Evolutionary conservation across 2,113 vertebrate species (phyloP), one percentile per base, ranked within the genome.

Genomic region (Phrynocephalus versicolor): DNA sequence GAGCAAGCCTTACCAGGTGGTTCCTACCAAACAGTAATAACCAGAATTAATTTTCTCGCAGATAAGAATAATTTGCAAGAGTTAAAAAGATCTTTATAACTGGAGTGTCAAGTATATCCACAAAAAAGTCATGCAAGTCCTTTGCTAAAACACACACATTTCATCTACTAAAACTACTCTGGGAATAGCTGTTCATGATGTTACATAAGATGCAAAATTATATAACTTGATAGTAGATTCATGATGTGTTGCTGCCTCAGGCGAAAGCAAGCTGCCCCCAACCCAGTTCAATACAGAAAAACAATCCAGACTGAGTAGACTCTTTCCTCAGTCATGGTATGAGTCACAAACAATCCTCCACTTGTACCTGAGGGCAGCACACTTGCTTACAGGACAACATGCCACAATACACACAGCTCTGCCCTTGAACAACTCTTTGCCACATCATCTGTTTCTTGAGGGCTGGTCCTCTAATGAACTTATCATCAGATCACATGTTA

Each of bases 1-100:
- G 23, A 19, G 9, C 35, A 55, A 37, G 0, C 0, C n/a, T 25
- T 2, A 19, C n/a, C 55, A 57, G 25, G 1, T 19, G 65, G 2
- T 39, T 62, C 51, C 65, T 88, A 2, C 57, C 1, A 74, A 30
- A 39, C 25, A 15, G 27, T 2, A 27, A 57, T 1, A 10, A 79
- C 15, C 3, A 33, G 37, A 67, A 27, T 37, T 19, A 39, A 41
- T 16, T 35, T 37, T 13, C 6, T 18, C n/a, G 12, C 16, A 25
- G 19, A 81, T 5, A 69, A 25, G n/a, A 55, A 18, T 35, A 27
- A n/a, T 18, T 39, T 27, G 37, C 60, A 64, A 39, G 14, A 0
- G 0, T 78, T 74, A 79, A 27, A 79, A 33, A 57, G 41, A 37
- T 64, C 18, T 65, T 39, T 1, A 27, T 9, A 27, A 15, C 27